Percentiles rank a stretch among this genome's conserved stretches.
Evolutionary conservation across 2,113 vertebrate species (phyloP).

Genomic region (Hoplias malabaricus): DNA sequence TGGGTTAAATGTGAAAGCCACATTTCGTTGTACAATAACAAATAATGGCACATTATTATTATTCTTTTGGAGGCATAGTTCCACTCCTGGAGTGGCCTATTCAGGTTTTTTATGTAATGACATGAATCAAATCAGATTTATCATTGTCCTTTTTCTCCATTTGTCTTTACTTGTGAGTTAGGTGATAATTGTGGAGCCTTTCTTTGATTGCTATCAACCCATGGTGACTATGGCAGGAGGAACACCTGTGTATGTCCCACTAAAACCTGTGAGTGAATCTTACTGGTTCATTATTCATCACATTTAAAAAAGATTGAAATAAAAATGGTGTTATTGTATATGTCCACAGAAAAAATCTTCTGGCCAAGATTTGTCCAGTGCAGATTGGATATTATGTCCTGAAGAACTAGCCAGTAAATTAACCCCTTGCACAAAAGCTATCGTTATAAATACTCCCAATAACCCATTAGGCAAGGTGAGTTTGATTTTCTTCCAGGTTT

Average conservation of each 20-base stretch:
- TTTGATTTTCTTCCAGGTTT: neutral
- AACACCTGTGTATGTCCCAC: conserved; percentile 78
- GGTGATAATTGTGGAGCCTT: conserved; percentile 95
- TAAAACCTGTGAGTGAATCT: conserved; percentile 81
- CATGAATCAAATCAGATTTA: no score
- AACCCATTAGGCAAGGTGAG: conserved; percentile 94
- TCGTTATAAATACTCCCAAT: conserved; percentile 92
- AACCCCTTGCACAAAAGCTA: conserved; percentile 81
- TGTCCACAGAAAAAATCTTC: conserved; percentile 67
- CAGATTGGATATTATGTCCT: conserved; percentile 83
- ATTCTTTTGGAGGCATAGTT: no score
- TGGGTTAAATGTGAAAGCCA: no score
- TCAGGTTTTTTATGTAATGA: no score
- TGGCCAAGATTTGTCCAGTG: conserved; percentile 72
- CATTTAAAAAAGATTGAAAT: neutral
- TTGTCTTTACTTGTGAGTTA: conserved; percentile 54
- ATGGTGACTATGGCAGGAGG: conserved; percentile 93
- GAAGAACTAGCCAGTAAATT: conserved; percentile 87
- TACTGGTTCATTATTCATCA: neutral
- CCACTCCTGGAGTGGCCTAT: no score
- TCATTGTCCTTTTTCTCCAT: neutral
- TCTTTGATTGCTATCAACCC: conserved; percentile 90
- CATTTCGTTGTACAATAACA: no score
- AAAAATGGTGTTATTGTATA: neutral
- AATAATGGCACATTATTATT: no score